Evolutionary conservation across 2,797 vertebrate genomes (phyloP).

Genomic region (Alcedo quadribrachys): DNA sequence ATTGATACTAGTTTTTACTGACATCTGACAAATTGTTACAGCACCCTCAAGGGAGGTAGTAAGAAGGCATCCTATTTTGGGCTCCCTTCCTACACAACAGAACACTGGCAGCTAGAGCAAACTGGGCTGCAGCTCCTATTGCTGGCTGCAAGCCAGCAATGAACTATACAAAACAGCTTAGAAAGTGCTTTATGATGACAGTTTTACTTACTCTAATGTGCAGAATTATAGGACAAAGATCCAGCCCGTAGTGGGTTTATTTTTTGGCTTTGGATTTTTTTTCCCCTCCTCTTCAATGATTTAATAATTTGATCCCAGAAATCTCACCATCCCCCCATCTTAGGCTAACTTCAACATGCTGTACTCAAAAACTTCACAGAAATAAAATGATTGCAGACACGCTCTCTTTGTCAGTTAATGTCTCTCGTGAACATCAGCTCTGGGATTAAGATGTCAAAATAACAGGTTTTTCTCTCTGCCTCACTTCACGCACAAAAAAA

Average conservation of each 20-base stretch:
- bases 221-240: background rate
- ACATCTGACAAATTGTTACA: conserved; percentile 12
- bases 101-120: background rate
- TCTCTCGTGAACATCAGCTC: background rate
- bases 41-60: background rate
- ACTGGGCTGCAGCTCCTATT: background rate
- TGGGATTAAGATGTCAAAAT: background rate
- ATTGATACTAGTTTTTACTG: background rate
- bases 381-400: background rate
- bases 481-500: background rate
- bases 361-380: background rate
- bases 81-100: conserved; percentile 27
- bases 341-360: background rate
- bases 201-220: background rate
- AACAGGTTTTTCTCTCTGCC: background rate
- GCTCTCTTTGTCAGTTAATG: background rate
- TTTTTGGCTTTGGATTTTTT: background rate
- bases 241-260: background rate
- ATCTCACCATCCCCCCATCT: background rate
- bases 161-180: background rate
- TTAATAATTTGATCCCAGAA: background rate
- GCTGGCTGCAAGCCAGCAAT: background rate
- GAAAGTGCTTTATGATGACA: background rate
- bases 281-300: background rate
- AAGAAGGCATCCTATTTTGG: conserved; percentile 30